These are phyloP conservation scores for Antechinus stuartii DNA, from an alignment of 2,113 vertebrate species.

Conservation along the genomic window DNA sequence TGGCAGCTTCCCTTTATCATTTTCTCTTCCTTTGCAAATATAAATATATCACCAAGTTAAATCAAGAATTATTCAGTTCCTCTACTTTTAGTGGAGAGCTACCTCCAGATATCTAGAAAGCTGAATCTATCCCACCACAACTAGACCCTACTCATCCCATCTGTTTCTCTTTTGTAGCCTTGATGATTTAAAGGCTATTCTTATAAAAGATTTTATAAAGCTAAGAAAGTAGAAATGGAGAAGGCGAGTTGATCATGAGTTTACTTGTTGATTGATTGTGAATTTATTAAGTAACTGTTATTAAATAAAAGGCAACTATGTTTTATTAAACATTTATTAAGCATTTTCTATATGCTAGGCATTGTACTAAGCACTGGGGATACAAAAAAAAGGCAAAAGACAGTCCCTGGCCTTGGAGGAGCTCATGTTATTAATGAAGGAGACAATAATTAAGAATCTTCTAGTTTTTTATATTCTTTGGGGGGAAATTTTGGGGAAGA, in stretches of 20 bases:
- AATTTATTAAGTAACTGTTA: neutral
- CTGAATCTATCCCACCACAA: neutral
- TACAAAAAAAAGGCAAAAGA: neutral
- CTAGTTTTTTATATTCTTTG: neutral
- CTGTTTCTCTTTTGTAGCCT: neutral
- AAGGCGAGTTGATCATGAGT: neutral
- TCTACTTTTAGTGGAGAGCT: neutral
- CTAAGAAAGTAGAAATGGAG: neutral
- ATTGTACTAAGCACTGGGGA: too few species aligned
- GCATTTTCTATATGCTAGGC: too few species aligned
- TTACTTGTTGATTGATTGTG: neutral
- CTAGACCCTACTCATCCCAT: neutral
- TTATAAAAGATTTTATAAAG: neutral
- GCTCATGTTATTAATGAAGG: neutral
- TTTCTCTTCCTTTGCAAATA: neutral
- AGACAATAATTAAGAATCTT: neutral
- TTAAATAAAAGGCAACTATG: neutral
- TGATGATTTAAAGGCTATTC: neutral
- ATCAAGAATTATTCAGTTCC: neutral
- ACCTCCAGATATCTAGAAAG: neutral
- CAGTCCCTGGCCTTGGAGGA: neutral
- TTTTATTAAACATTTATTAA: too few species aligned
- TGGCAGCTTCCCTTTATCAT: neutral
- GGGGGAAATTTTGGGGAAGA: neutral
- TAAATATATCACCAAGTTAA: neutral